Evolutionary conservation across 2,113 vertebrate genomes (phyloP).

Genomic region (Entomyzon cyanotis): DNA sequence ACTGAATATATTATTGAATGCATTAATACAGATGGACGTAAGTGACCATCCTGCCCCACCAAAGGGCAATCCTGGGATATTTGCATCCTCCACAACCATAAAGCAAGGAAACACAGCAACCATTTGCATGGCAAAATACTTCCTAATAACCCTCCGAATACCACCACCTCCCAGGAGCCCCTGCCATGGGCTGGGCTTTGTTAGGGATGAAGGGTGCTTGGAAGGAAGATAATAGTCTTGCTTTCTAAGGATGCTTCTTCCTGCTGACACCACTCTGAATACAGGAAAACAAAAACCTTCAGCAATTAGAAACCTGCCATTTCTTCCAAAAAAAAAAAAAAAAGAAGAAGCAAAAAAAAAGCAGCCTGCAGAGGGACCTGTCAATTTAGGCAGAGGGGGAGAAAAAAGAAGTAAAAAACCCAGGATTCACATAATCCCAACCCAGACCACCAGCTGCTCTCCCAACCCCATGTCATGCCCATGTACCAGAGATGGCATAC

Average conservation of each 20-base stretch:
- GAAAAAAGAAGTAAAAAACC: neutral
- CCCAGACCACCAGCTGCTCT: neutral
- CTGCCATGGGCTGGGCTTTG: neutral
- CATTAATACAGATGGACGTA: neutral
- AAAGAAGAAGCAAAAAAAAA: too few species aligned
- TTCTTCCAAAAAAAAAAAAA: neutral
- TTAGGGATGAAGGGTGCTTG: neutral
- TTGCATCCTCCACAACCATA: neutral
- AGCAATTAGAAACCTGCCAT: neutral
- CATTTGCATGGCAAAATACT: neutral
- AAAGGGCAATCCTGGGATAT: neutral
- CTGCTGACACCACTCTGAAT: neutral
- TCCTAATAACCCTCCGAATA: neutral
- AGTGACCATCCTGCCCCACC: neutral
- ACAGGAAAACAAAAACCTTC: neutral
- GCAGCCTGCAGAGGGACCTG: neutral
- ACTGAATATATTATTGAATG: neutral
- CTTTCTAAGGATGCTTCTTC: neutral
- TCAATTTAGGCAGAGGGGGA: fast-evolving
- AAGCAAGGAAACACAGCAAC: neutral
- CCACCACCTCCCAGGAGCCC: neutral
- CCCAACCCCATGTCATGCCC: neutral
- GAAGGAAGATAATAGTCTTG: neutral
- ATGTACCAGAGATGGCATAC: neutral
- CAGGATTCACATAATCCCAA: neutral